Base-by-base conservation (phyloP, 2,113 vertebrate genomes). In the Pao palembangensis region DNA sequence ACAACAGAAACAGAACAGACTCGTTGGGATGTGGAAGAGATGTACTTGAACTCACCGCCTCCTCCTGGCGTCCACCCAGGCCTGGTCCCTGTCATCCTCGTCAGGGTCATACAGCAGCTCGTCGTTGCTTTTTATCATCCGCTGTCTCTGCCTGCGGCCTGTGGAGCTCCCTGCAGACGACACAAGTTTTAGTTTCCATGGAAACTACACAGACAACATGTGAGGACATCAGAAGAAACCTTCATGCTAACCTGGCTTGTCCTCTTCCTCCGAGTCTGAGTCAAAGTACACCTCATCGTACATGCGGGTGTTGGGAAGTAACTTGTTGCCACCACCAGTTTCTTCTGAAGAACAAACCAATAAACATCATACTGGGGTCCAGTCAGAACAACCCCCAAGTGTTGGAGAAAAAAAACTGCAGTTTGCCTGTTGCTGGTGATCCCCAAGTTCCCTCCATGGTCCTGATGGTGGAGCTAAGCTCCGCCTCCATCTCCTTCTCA, bases 401-500 rank as follows among this genome's bases (percentile, higher is more conserved):
- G 34, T 12, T 38, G 28, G 8, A 8, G 21, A 8, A 31, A 12
- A 38, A 12, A 38, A 19, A 50, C 10, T 3, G 18, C 8, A 12
- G 48, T 16, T 53, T 72, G 83, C 78, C 78, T 79, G 73, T 59
- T 65, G 85, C 66, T 0, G 86, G 46, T 0, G 85, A 86, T 0
- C 69, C 88, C 93, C 96, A 94, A 57, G 82, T 90, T 59, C 89
- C 83, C 83, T 96, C 92, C 84, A 97, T 92, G 47, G 89, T 89
- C 83, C 82, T 94, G 74, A 98, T 91, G 54, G 95, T 95, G 64
- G 86, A 89, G 87, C 91, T 93, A 31, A 99, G 91, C 70, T 98
- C 95, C 0, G 93, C 94, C 80, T 96, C 96, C 96, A 98, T 98
- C 89, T 99, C 95, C 76, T 99, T 99, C 59, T 97, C 94, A 80